Base-by-base conservation (phyloP, 1,140 invertebrate species). In the Trypoxylus dichotomus region DNA sequence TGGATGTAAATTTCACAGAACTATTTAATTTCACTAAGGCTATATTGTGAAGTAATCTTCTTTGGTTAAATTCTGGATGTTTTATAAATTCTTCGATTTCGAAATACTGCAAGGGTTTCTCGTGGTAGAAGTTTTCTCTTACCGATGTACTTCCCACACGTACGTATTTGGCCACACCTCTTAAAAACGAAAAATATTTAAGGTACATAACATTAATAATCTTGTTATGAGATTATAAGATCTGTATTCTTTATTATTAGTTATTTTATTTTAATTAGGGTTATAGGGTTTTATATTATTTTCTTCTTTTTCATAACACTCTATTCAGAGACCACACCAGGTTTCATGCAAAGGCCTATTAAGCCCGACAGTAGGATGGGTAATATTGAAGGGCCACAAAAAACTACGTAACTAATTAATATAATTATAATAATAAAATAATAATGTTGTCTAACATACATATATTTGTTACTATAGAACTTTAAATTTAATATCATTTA, bases 91-190 rank as follows among this genome's bases (percentile, higher is more conserved):
- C 0, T 3, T 42, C 8, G 15, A 74, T 43, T 15, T 74, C 13
- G 29, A 74, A 41, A 3, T n/a, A 27, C 5, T 74, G 72, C 3
- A 74, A 8, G 11, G 29, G 32, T 41, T 37, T 37, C 13, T 41
- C 72, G 1, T 74, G 32, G 21, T 74, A 74, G 32, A 19, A 74
- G 41, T 74, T 74, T 74, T 74, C 72, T 74, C 27, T 15, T 2
- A 6, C 13, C 8, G 21, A 19, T 7, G 72, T 74, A n/a, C 32
- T 74, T 19, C 72, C 72, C 19, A 74, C 29, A n/a, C 72, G 72
- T 8, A 74, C 72, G 29, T 41, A 41, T 74, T 41, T 43, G 2
- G 72, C 32, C 8, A 37, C 2, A 0, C 72, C 72, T 5, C 72
- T 74, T 37, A 41, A 74, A 74, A 71, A 6, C 10, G 10, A 71